A percentile compares a stretch with the other conserved stretches of the same genome.
Conservation (phyloP, 1,140 invertebrate species). For the Aphaenogaster rudis region DNA sequence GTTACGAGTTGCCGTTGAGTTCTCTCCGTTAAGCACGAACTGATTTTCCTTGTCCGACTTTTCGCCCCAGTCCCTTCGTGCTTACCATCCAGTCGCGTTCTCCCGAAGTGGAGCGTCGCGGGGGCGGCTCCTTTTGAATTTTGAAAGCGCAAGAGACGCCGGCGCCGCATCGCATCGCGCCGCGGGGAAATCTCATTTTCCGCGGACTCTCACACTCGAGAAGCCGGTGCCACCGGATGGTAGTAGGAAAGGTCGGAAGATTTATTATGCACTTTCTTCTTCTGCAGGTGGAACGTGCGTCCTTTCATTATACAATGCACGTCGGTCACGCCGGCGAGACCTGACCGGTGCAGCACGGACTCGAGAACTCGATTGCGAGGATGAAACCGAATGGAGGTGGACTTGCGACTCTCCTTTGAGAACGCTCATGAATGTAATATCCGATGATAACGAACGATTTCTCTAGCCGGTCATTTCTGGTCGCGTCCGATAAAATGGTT, state of each 20-base stretch:
- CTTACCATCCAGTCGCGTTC: not conserved
- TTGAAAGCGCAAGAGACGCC: slow-evolving; percentile 61
- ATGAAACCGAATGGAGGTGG: not conserved
- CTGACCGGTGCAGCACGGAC: not conserved
- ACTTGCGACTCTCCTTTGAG: not conserved
- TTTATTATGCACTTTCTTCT: slow-evolving; percentile 69
- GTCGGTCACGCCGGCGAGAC: slow-evolving; percentile 23
- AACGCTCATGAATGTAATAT: slow-evolving; percentile 10
- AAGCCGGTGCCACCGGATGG: slow-evolving; percentile 21
- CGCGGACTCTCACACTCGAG: not conserved
- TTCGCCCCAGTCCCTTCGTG: not conserved
- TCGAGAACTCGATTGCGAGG: slow-evolving; percentile 34
- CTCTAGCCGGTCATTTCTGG: not conserved
- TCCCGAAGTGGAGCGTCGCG: slow-evolving; percentile 21
- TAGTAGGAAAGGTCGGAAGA: slow-evolving; percentile 47
- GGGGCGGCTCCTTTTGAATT: slow-evolving; percentile 65
- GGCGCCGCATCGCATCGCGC: slow-evolving; percentile 19
- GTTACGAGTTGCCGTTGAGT: slow-evolving; percentile 30
- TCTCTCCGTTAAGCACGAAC: slow-evolving; percentile 62
- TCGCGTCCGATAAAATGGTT: slow-evolving; percentile 25
- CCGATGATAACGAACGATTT: slow-evolving; percentile 33
- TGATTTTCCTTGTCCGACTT: slow-evolving; percentile 63
- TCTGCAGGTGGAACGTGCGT: not conserved
- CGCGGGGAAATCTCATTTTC: slow-evolving; percentile 71
- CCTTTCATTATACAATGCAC: slow-evolving; percentile 43